These are phyloP conservation scores for Hippocampus guttulatus DNA, from an alignment of 2,113 vertebrate species.

Conservation along the genomic window DNA sequence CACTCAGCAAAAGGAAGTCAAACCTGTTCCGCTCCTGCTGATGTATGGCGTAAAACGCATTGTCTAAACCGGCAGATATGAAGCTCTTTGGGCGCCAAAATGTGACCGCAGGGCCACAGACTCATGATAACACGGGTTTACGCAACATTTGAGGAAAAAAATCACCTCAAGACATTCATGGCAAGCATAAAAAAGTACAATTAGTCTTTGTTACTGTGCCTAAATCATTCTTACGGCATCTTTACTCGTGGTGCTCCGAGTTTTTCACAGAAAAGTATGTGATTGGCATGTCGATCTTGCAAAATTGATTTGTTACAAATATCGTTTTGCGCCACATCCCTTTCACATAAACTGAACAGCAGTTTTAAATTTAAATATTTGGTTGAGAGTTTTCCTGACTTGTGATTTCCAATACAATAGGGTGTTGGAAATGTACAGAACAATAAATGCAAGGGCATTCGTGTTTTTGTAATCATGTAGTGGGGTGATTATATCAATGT, in stretches of 20 bases:
- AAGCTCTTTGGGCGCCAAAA: constrained; percentile 4
- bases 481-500: neutral
- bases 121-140: neutral
- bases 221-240: too few species aligned
- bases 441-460: too few species aligned
- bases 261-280: too few species aligned
- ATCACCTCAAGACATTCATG: neutral
- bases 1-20: neutral
- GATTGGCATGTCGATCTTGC: neutral
- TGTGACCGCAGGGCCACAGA: neutral
- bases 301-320: too few species aligned
- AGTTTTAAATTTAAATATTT: too few species aligned
- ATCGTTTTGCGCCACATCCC: too few species aligned
- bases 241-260: too few species aligned
- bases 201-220: too few species aligned
- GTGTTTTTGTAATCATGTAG: neutral
- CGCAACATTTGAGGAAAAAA: neutral
- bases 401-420: too few species aligned
- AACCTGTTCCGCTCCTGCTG: constrained; percentile 41
- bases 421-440: too few species aligned
- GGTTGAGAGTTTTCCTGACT: too few species aligned
- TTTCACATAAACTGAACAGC: too few species aligned
- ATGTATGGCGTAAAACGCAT: neutral
- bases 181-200: neutral
- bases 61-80: neutral